phyloP scores from a whole-genome alignment of 2,797 vertebrate species.

The Bradypodion ventrale region DNA sequence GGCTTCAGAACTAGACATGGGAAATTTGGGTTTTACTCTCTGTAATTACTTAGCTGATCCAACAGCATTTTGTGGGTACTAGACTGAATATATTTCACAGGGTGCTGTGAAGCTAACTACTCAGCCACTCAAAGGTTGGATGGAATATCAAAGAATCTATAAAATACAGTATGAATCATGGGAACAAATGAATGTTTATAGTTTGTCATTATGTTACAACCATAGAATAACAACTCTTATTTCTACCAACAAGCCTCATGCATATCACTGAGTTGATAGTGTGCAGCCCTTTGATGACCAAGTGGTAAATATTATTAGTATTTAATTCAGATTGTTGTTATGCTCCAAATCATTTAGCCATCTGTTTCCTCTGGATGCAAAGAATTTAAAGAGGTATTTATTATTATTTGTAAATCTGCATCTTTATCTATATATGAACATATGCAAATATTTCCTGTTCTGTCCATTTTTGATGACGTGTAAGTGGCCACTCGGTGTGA shows the following conservation, averaged over 20 bases:
- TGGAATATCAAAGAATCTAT: slow-evolving; percentile 12
- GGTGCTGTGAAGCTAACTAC: background rate
- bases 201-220: slow-evolving; percentile 6
- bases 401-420: background rate
- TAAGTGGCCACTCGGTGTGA: no score
- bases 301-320: slow-evolving; percentile 8
- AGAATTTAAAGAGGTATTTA: slow-evolving; percentile 6
- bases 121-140: background rate
- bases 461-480: background rate
- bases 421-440: background rate
- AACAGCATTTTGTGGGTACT: background rate
- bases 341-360: slow-evolving; percentile 34
- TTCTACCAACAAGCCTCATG: slow-evolving; percentile 46
- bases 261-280: slow-evolving; percentile 28
- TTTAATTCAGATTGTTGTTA: slow-evolving; percentile 44
- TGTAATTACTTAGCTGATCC: background rate
- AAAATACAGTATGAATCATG: background rate
- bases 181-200: background rate
- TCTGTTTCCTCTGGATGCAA: slow-evolving; percentile 27
- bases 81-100: background rate
- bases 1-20: background rate
- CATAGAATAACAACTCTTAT: slow-evolving; percentile 48
- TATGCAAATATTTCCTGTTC: background rate
- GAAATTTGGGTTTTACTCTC: background rate
- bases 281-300: background rate